Percentiles rank a stretch among this genome's conserved stretches.
phyloP scores from a whole-genome alignment of 2,888 invertebrate species.

The Euzophera pinguis region DNA sequence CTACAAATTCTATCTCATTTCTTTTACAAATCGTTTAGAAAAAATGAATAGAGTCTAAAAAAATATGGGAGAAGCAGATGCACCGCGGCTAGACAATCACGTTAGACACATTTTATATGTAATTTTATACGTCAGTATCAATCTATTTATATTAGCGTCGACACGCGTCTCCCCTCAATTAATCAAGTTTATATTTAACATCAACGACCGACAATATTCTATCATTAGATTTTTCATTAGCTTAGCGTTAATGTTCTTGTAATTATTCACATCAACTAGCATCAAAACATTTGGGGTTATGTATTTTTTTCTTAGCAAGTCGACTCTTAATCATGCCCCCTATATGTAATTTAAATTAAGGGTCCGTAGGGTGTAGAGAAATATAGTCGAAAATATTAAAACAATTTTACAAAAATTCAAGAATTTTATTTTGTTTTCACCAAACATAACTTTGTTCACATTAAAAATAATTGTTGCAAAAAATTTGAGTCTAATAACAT shows the following conservation, averaged over 20 bases:
- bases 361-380: too few relatives aligned
- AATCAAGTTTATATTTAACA: constrained; percentile 12
- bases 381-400: too few relatives aligned
- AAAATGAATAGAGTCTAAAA: too few relatives aligned
- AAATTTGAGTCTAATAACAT: background rate
- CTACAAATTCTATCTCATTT: too few relatives aligned
- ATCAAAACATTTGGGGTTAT: too few relatives aligned
- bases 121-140: constrained; percentile 9
- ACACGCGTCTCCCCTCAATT: constrained; percentile 4
- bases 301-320: too few relatives aligned
- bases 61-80: background rate
- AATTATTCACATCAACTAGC: background rate
- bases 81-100: background rate
- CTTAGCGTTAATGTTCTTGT: background rate
- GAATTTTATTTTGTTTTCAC: too few relatives aligned
- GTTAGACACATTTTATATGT: constrained; percentile 29
- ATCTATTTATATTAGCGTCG: constrained; percentile 2
- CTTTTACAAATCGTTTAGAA: too few relatives aligned
- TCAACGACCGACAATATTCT: background rate
- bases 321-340: too few relatives aligned
- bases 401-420: too few relatives aligned
- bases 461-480: background rate
- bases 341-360: too few relatives aligned
- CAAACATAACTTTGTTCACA: too few relatives aligned
- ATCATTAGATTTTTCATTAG: constrained; percentile 2